Evolutionary conservation across 2,888 invertebrate species (phyloP).

Genomic region (Camponotus fellah): DNA sequence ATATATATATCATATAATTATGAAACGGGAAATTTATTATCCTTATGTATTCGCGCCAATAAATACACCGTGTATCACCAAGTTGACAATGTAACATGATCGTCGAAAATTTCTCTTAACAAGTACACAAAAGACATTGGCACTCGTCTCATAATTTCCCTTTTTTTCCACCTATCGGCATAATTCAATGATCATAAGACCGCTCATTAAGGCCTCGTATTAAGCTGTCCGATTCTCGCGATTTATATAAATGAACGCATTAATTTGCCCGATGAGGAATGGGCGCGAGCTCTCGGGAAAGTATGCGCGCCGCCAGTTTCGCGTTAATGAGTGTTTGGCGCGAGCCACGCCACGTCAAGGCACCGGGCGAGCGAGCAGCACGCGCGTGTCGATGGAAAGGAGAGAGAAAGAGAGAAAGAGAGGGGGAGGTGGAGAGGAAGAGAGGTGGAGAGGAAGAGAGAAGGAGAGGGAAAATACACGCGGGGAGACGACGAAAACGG

Average conservation of each 20-base stretch:
- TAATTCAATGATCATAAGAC: background rate
- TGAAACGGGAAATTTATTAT: slow-evolving; percentile 4
- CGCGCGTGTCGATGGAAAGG: slow-evolving; percentile 48
- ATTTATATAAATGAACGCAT: slow-evolving; percentile 30
- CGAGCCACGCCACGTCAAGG: slow-evolving; percentile 75
- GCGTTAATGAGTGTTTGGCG: slow-evolving; percentile 81
- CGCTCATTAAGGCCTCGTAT: slow-evolving; percentile 20
- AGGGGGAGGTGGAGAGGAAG: slow-evolving; percentile 41
- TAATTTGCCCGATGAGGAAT: slow-evolving; percentile 32
- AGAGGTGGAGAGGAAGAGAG: slow-evolving; percentile 36
- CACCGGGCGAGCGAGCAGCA: slow-evolving; percentile 40
- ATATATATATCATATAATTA: background rate
- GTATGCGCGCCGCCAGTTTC: slow-evolving; percentile 65
- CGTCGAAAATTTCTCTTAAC: background rate
- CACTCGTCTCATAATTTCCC: background rate
- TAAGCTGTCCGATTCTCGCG: slow-evolving; percentile 5
- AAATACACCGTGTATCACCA: background rate
- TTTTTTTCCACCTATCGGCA: background rate
- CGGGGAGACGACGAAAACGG: slow-evolving; percentile 71
- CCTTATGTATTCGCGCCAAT: background rate
- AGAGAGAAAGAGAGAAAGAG: slow-evolving; percentile 25
- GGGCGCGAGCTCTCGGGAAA: slow-evolving; percentile 49
- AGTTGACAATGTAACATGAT: background rate
- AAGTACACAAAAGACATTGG: background rate
- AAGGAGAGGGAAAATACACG: slow-evolving; percentile 33